Evolutionary conservation across 1,140 invertebrate genomes (phyloP).

Genomic region (Pararge aegeria): DNA sequence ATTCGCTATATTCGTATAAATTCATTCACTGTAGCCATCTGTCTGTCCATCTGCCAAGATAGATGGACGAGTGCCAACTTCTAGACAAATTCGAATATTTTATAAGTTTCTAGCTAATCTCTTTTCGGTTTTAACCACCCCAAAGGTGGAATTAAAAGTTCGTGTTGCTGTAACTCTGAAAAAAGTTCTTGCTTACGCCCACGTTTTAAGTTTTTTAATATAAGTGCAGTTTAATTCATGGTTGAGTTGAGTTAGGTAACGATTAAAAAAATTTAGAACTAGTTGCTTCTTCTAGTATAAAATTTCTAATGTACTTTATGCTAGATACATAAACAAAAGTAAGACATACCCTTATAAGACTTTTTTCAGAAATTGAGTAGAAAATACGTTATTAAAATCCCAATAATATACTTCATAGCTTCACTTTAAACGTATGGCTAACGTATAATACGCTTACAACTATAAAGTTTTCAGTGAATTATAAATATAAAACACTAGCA

Average conservation of each 20-base stretch:
- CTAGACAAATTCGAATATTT: slow-evolving; percentile 30
- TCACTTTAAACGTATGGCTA: no score
- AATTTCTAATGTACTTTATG: no score
- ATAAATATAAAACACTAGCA: no score
- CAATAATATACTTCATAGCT: no score
- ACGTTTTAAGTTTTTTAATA: background rate
- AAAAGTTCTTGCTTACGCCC: background rate
- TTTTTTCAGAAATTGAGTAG: no score
- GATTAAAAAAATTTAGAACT: background rate
- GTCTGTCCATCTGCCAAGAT: slow-evolving; percentile 37
- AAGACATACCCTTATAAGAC: no score
- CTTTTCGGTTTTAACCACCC: slow-evolving; percentile 2
- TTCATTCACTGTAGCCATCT: slow-evolving; percentile 36
- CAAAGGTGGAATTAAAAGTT: slow-evolving; percentile 9
- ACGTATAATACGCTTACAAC: no score
- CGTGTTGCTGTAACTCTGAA: background rate
- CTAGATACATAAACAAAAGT: no score
- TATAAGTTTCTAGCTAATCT: slow-evolving; percentile 19
- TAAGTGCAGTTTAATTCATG: background rate
- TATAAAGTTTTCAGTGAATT: no score
- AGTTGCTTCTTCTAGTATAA: background rate
- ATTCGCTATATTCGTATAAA: slow-evolving; percentile 34
- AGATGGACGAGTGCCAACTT: slow-evolving; percentile 37
- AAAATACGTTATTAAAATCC: no score
- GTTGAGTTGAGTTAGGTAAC: background rate